These are phyloP conservation scores for Stichodactyla helianthus DNA, from an alignment of 64 coral and sea anemone species.

Conservation along the genomic window DNA sequence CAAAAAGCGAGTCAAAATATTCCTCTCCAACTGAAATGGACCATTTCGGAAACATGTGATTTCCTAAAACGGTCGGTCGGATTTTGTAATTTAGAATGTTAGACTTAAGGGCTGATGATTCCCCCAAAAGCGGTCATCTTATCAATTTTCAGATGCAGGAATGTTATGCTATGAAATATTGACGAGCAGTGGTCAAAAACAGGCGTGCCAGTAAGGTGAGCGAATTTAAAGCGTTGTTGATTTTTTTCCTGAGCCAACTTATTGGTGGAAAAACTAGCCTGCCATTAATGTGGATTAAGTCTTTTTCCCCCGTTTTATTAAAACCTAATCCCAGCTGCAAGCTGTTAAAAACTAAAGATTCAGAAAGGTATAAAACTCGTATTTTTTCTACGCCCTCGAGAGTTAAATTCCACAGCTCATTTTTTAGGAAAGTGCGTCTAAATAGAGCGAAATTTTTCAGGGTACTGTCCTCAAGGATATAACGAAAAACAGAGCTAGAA, in stretches of 20 bases:
- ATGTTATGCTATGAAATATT: conserved; percentile 67
- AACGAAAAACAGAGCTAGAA: too few species aligned
- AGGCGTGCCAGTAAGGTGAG: not conserved
- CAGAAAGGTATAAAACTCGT: not conserved
- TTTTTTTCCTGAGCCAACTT: not conserved
- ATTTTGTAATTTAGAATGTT: conserved; percentile 2
- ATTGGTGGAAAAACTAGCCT: not conserved
- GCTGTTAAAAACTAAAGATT: not conserved
- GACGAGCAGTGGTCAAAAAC: conserved; percentile 29
- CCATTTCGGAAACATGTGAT: not conserved
- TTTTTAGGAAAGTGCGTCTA: not conserved
- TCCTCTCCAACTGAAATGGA: not conserved
- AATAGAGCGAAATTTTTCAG: not conserved
- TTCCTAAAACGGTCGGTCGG: not conserved
- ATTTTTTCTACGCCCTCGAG: not conserved
- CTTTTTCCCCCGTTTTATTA: not conserved
- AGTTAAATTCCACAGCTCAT: not conserved
- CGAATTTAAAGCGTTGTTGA: not conserved
- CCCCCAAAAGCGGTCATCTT: not conserved
- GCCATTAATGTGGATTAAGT: not conserved
- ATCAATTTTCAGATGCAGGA: conserved; percentile 6
- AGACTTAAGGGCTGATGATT: not conserved
- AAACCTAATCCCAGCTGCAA: not conserved
- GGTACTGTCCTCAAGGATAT: not conserved
- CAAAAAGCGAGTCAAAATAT: not conserved